Percentiles rank a stretch among this genome's conserved stretches.
These are phyloP conservation scores for Limnephilus auricula DNA, from an alignment of 2,888 invertebrate genomes.

Conservation along the genomic window DNA sequence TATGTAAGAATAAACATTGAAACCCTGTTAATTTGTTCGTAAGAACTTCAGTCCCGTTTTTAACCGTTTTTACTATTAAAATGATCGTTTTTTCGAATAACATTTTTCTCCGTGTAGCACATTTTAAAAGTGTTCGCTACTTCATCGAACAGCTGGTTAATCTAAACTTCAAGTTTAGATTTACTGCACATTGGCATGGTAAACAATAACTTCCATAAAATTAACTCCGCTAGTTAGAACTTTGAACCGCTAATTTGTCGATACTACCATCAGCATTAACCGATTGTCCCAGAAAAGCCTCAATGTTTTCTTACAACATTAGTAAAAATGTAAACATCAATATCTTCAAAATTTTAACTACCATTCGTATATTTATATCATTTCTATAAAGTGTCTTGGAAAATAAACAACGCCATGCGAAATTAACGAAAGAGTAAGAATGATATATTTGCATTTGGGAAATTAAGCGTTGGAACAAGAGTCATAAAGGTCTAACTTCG, in stretches of 20 bases:
- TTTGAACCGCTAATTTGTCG: not conserved
- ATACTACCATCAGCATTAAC: not conserved
- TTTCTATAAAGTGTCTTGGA: not conserved
- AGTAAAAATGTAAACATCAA: not conserved
- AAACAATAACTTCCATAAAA: not conserved
- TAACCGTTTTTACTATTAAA: too few relatives aligned
- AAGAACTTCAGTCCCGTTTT: too few relatives aligned
- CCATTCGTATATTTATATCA: not conserved
- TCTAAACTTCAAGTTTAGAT: not conserved
- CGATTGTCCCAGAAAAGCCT: not conserved
- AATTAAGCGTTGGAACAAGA: not conserved
- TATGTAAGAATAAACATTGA: too few relatives aligned
- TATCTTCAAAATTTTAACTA: not conserved
- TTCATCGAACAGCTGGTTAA: not conserved
- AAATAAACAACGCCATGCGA: not conserved
- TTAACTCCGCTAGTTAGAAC: not conserved
- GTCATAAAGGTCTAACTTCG: not conserved
- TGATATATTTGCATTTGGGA: not conserved
- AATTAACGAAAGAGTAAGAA: not conserved
- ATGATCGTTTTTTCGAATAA: too few relatives aligned
- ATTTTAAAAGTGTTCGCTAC: not conserved
- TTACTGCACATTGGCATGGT: not conserved
- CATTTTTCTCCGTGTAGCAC: too few relatives aligned
- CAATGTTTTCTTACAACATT: not conserved
- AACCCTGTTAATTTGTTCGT: too few relatives aligned